Evolutionary conservation across 2,797 vertebrate genomes (phyloP), one percentile per base, ranked within the genome.

Genomic region (Malacoctenus gilli): DNA sequence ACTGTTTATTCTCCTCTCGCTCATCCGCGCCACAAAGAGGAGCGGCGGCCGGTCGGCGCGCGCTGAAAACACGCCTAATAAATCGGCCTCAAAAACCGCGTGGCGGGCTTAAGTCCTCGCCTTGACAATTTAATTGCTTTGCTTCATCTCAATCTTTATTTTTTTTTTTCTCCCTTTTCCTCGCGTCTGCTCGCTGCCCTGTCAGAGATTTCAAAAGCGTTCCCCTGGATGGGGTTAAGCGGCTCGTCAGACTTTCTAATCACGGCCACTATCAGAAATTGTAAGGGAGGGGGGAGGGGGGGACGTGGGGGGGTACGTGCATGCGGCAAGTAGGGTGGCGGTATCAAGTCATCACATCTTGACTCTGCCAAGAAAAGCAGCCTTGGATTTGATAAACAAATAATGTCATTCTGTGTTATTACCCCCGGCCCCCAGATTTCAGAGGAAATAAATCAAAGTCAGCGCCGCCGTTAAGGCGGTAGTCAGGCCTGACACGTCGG

Each of bases 401-500:
- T 94, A 95, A 94, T 93, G 93, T 93, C 92, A 94, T 91, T 94
- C 92, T 89, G 91, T 88, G 91, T 95, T 94, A 95, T 93, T 93
- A 91, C 90, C 89, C 88, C 85, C 79, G 53, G 82, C 89, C 93
- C 91, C 93, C 88, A 91, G 92, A 94, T 94, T 96, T 94, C 92
- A 93, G 85, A 93, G 92, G 91, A 94, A 94, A 95, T 95, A 94
- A 94, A 96, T 95, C 93, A 95, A 94, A 91, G 92, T 93, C 91
- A 85, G 80, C 62, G 79, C 66, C 76, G 81, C 75, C 87, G 89
- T 87, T 90, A 92, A 92, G 88, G 82, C 76, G 77, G 79, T 84
- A 86, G 79, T 85, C 77, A 80, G 77, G 81, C 78, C 81, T 74
- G 86, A 87, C 84, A 80, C 64, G 65, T 79, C 56, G 68, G 78